Evolutionary conservation across 2,797 vertebrate genomes (phyloP).

Genomic region (Phataginus tetradactyla): DNA sequence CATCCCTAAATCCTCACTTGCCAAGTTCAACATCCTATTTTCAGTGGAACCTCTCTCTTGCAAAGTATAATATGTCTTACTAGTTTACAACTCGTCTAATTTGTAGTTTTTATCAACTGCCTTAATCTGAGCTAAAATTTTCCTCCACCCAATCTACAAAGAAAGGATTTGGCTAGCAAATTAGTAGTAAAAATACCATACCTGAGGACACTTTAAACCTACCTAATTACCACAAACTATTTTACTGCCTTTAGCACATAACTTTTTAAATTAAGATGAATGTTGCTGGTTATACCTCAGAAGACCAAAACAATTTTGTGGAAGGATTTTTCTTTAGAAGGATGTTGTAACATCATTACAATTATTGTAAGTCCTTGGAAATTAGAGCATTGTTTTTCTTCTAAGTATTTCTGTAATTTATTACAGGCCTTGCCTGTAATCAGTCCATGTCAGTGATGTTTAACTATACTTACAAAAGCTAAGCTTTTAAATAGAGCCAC

Average conservation of each 20-base stretch:
- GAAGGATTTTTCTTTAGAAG: neutral
- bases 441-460: neutral
- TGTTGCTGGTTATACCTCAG: neutral
- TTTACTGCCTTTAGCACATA: neutral
- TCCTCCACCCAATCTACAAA: neutral
- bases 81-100: neutral
- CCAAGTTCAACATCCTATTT: neutral
- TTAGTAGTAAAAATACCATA: neutral
- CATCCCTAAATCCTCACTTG: neutral
- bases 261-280: neutral
- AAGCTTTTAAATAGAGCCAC: slow-evolving; percentile 1
- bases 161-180: neutral
- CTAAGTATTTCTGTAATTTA: neutral
- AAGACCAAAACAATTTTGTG: neutral
- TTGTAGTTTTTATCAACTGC: neutral
- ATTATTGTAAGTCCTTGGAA: neutral
- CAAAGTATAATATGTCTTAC: neutral
- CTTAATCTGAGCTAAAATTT: neutral
- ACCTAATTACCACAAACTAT: neutral
- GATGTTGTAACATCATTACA: neutral
- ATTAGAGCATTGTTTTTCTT: neutral
- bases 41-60: neutral
- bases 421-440: neutral
- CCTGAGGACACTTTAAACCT: neutral
- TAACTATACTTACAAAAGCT: neutral